Evolutionary conservation across 2,888 invertebrate species (phyloP), one percentile per base, ranked within the genome.

Genomic region (Drosophila crucigera): DNA sequence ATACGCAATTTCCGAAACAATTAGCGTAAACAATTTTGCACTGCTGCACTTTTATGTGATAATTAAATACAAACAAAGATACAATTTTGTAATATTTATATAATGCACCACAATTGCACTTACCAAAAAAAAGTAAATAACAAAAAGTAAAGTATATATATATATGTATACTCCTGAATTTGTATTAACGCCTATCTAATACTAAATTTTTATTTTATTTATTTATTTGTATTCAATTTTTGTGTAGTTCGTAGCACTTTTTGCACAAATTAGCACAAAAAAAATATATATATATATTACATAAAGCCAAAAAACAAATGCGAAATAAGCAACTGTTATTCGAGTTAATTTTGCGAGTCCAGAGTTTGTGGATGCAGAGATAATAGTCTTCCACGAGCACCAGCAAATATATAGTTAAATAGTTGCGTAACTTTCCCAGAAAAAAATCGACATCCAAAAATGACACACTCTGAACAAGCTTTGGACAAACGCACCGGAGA

Each of bases 1-100:
- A 65, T 54, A 35, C 39, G 47, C 53, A 62, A 68, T 73, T 78
- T 81, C 77, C 88, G 60, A 75, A 81, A 83, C 71, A 87, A 90
- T 89, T 90, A 86, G 83, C 78, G 71, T 79, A 64, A 75, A 80
- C 63, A 74, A 74, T 78, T 74, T 30, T 83, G 89, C 86, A 86
- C 86, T 79, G 76, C 74, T 86, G 89, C 86, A 89, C 89, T 68
- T 89, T 83, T 78, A 90, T 86, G 90, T 89, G 89, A 89, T 86
- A 89, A 87, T 80, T 81, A 64, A 74, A 77, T 65, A 31, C 54
- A 73, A 78, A 76, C 54, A 56, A 76, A 61, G 66, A 69, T 65
- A 73, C 66, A 69, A 61, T 65, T 82, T 76, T 76, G 60, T 61
- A 71, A 63, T 64, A 63, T 69, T 54, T 74, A 64, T 83, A 65